Base-by-base conservation (phyloP, 1,140 invertebrate genomes). In the Drosophila lacertosa region DNA sequence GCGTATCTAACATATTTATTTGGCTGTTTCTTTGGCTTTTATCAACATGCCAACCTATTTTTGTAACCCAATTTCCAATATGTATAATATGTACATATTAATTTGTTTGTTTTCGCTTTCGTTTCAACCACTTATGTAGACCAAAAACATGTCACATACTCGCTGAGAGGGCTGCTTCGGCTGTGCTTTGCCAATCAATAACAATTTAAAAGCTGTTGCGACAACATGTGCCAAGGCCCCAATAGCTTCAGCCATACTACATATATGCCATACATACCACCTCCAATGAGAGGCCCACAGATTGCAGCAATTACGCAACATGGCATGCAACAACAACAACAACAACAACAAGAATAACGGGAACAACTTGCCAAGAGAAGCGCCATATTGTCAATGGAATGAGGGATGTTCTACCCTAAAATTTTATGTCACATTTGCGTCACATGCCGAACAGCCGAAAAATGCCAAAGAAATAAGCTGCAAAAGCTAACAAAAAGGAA, bases 301-400 rank as follows among this genome's bases (percentile, higher is more conserved):
- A 84, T 84, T 86, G 72, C 81, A 77, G 81, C 81, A 84, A 84
- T 84, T 84, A 84, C 81, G 83, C 73, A 84, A 84, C 80, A 84
- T 67, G 74, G 45, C 74, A 86, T 82, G 58, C 78, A 81, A 67
- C 67, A 59, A 50, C 47, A 73, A 40, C 33, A 48, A 26, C 11
- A 65, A 39, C n/a, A 42, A 24, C 22, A 39, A 10, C 11, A 67
- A 26, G 7, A 65, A 39, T 9, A 42, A 24, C 22, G 29, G 6
- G 9, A 67, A 62, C 40, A 74, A 69, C 55, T 77, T 54, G 55
- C 59, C 65, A 53, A 84, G 80, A 84, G 72, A 63, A 76, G 55
- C 72, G 76, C 76, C 80, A 84, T 80, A 84, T 77, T 86, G 73
- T 66, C 57, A 5, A 7, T n/a, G 60, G 37, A 10, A 40, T 73